Conservation (phyloP, 2,113 vertebrate species). For the Aegithalos caudatus region DNA sequence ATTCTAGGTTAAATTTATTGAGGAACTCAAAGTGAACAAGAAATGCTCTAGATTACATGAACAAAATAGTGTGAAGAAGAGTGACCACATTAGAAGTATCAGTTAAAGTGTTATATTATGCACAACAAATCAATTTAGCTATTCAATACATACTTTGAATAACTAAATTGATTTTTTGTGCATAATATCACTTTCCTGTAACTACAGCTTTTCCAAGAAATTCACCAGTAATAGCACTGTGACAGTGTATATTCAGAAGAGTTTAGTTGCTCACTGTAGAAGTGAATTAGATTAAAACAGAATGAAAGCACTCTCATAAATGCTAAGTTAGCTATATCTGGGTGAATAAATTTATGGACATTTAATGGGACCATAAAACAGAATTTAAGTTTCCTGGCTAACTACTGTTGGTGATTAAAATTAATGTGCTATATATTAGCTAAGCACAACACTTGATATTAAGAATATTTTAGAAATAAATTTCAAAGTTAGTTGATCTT, state of each 20-base stretch:
- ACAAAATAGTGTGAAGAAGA: not conserved
- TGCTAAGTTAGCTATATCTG: not conserved
- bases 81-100: not conserved
- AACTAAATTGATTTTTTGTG: not conserved
- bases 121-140: not conserved
- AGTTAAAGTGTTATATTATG: not conserved
- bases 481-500: not conserved
- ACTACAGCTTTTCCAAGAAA: not conserved
- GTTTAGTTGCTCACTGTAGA: not conserved
- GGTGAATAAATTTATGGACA: not conserved
- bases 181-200: not conserved
- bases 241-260: not conserved
- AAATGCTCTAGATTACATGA: not conserved
- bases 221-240: not conserved
- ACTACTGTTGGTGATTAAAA: not conserved
- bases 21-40: not conserved
- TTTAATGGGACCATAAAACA: not conserved
- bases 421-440: not conserved
- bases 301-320: not conserved
- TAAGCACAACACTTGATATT: not conserved
- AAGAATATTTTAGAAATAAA: not conserved
- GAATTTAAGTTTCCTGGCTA: not conserved
- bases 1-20: not conserved
- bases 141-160: not conserved
- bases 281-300: not conserved